Conservation (phyloP, 2,888 invertebrate species). For the Taenaris catops region DNA sequence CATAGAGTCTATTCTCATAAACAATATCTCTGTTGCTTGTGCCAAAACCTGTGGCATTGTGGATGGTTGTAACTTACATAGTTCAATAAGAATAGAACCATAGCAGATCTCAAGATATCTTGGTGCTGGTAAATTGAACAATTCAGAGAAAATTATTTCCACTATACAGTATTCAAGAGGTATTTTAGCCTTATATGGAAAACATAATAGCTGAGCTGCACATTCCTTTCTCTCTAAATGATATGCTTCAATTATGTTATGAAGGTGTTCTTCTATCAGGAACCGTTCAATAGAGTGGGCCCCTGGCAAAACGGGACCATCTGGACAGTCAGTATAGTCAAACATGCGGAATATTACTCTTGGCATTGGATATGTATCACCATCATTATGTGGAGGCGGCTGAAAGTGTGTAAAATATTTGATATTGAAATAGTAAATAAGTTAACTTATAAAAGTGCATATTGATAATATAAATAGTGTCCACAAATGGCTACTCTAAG, state of each 20-base stretch:
- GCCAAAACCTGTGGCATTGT: slow-evolving; percentile 98
- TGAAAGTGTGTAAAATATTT: no score
- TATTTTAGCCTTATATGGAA: slow-evolving; percentile 95
- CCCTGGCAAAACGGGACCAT: slow-evolving; percentile 94
- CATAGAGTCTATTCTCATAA: slow-evolving; percentile 97
- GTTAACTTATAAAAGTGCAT: no score
- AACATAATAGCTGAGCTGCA: slow-evolving; percentile 94
- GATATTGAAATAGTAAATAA: no score
- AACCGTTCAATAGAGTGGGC: slow-evolving; percentile 98
- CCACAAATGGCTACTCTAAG: no score
- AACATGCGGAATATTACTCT: slow-evolving; percentile 97
- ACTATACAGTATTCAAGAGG: slow-evolving; percentile 99
- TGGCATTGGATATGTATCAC: slow-evolving; percentile 95
- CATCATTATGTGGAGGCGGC: slow-evolving; percentile 96
- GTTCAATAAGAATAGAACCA: slow-evolving; percentile 96
- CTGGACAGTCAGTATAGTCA: slow-evolving; percentile 99
- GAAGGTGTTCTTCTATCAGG: slow-evolving; percentile 97
- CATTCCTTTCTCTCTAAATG: slow-evolving; percentile 96
- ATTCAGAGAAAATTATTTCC: slow-evolving; percentile 96
- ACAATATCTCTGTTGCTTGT: slow-evolving; percentile 98
- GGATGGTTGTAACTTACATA: slow-evolving; percentile 97
- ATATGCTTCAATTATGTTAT: slow-evolving; percentile 94
- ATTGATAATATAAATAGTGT: no score
- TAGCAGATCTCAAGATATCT: slow-evolving; percentile 95
- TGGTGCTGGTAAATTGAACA: slow-evolving; percentile 95